phyloP scores from a whole-genome alignment of 2,888 invertebrate genomes.

The Leptopilina myrica region DNA sequence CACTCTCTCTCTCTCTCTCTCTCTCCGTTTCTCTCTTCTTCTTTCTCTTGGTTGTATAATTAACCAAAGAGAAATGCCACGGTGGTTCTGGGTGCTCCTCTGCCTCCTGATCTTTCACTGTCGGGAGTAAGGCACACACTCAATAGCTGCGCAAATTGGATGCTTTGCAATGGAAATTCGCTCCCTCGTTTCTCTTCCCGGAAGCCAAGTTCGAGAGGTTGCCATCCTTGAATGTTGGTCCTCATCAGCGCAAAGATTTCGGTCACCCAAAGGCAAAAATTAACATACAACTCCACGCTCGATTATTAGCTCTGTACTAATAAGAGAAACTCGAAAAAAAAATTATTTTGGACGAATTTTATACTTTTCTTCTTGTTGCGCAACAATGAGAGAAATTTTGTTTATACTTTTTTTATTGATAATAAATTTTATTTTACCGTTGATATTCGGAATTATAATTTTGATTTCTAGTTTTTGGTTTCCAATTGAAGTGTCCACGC shows the following conservation, averaged over 20 bases:
- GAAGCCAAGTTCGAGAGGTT: constrained; percentile 40
- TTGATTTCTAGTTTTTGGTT: too few species aligned
- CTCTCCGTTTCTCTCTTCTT: background rate
- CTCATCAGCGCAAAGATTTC: constrained; percentile 33
- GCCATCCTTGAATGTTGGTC: constrained; percentile 30
- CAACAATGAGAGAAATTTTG: too few species aligned
- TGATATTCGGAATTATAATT: too few species aligned
- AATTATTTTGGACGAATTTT: too few species aligned
- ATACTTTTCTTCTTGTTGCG: too few species aligned
- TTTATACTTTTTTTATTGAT: too few species aligned
- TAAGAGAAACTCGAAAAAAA: background rate
- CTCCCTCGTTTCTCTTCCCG: constrained; percentile 49
- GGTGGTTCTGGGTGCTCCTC: constrained; percentile 45
- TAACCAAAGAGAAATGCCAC: constrained; percentile 49
- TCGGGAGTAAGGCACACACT: constrained; percentile 45
- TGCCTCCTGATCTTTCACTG: constrained; percentile 43
- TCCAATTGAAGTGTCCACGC: too few species aligned
- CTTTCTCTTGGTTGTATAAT: constrained; percentile 46
- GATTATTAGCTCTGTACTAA: constrained; percentile 27
- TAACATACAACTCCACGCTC: constrained; percentile 17
- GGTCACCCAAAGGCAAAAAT: constrained; percentile 22
- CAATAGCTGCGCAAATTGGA: constrained; percentile 51
- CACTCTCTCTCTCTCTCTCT: background rate
- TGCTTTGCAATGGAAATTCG: constrained; percentile 56
- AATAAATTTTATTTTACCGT: too few species aligned